A percentile compares a stretch with the other conserved stretches of the same genome.
Conservation (phyloP, 2,113 vertebrate species). For the Poeciliopsis turrubarensis region DNA sequence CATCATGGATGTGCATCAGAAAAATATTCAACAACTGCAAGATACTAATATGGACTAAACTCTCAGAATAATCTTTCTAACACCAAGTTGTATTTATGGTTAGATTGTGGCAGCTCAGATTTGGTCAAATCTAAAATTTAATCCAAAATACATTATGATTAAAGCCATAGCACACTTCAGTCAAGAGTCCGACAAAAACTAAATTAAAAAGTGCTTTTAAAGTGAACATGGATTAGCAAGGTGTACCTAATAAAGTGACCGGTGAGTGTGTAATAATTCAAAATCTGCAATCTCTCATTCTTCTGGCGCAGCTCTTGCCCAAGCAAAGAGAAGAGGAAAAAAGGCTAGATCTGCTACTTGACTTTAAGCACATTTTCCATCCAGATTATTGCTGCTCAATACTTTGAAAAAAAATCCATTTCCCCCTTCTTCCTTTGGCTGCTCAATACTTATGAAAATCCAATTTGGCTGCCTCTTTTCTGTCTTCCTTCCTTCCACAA, state of each 20-base stretch:
- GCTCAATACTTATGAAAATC: conserved; percentile 75
- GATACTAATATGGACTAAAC: too few species aligned
- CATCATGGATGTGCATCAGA: too few species aligned
- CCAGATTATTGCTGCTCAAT: conserved; percentile 74
- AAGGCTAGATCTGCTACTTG: conserved; percentile 67
- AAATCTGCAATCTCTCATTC: conserved; percentile 38
- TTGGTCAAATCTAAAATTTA: neutral
- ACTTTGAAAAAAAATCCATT: conserved; percentile 68
- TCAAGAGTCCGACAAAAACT: neutral
- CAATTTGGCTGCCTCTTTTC: conserved; percentile 71
- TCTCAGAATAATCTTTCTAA: too few species aligned
- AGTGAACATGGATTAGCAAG: neutral
- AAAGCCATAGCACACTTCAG: neutral
- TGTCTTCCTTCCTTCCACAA: conserved; percentile 60
- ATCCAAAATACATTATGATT: neutral
- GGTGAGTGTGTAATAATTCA: conserved; percentile 14
- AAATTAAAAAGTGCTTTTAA: neutral
- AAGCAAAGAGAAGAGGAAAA: conserved; percentile 48
- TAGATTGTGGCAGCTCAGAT: neutral
- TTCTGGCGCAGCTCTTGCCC: conserved; percentile 51
- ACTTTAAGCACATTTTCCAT: conserved; percentile 71
- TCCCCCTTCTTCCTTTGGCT: conserved; percentile 66
- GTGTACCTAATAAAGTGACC: neutral
- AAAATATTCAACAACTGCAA: too few species aligned
- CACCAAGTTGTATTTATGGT: neutral